Base-by-base conservation (phyloP, 2,797 vertebrate species). In the Notolabrus celidotus region DNA sequence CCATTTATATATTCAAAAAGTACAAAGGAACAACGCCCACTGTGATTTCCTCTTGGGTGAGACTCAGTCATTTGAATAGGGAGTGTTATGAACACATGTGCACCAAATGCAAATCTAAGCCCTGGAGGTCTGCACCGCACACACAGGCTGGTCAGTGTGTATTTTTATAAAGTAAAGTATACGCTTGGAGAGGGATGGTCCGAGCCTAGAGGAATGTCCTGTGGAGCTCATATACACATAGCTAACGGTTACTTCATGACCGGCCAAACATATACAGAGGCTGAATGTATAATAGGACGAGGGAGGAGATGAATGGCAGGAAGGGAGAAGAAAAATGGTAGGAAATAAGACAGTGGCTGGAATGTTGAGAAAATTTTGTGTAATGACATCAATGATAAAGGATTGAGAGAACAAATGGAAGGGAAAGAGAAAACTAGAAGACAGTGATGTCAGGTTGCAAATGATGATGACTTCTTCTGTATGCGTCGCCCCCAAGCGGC, bases 111-210 rank as follows among this genome's bases (percentile, higher is more conserved):
- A 81, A 79, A 85, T 74, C 49, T 65, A 74, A 75, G 75, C 69
- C 46, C 27, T 19, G 80, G 74, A 80, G 85, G 80, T 84, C 75
- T 33, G 71, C 34, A 77, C 60, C 60, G 23, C 22, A 71, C 71
- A 64, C 63, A 52, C 49, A 10, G 63, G 58, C 71, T 11, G 16
- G 60, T 46, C 63, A 52, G 17, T 80, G 86, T 83, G 84, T 89
- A 80, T 88, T 89, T 88, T 85, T 89, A 85, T 65, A 82, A 73
- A 60, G 83, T 81, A 84, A 80, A 91, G 73, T 81, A 86, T 84
- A 86, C 65, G 71, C 75, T 77, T 57, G 54, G 14, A 74, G 73
- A 77, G 66, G 54, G 60, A 74, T 63, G 73, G 83, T 65, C 57
- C 58, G 41, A 62, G 61, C 55, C 46, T 69, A 23, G 54, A 77